Conservation (phyloP, 53 echinoderm and acorn worm genomes). For the Arbacia lixula region DNA sequence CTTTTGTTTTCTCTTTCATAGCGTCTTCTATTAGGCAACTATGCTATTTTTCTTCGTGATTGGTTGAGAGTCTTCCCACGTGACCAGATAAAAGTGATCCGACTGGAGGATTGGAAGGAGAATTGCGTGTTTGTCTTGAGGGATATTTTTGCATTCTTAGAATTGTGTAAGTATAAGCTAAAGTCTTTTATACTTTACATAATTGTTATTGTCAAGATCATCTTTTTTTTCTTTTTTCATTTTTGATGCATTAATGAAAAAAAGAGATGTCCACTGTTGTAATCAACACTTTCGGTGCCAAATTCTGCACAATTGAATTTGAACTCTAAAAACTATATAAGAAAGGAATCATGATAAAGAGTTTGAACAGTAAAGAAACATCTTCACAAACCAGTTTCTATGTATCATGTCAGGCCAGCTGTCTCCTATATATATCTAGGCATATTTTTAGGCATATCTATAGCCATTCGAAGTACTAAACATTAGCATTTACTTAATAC, state of each 20-base stretch:
- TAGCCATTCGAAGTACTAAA: too few species aligned
- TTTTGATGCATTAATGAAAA: background rate
- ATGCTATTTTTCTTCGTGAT: slow-evolving; percentile 41
- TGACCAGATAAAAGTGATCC: slow-evolving; percentile 19
- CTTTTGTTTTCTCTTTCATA: background rate
- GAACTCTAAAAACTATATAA: too few species aligned
- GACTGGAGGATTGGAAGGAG: slow-evolving; percentile 33
- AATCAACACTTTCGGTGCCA: too few species aligned
- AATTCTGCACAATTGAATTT: too few species aligned
- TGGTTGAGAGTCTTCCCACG: slow-evolving; percentile 36
- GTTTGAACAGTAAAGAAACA: too few species aligned
- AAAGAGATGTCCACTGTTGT: too few species aligned
- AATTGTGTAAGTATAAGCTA: slow-evolving; percentile 37
- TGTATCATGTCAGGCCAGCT: too few species aligned
- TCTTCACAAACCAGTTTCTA: too few species aligned
- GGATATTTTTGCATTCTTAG: slow-evolving; percentile 11
- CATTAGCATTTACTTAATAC: too few species aligned
- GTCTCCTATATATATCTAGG: too few species aligned
- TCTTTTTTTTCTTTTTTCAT: background rate
- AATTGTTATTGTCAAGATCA: background rate
- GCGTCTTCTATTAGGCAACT: slow-evolving; percentile 42
- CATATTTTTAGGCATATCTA: too few species aligned
- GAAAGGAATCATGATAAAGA: too few species aligned
- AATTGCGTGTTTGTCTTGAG: background rate
- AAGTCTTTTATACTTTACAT: background rate